Evolutionary conservation across 2,113 vertebrate species (phyloP).

Genomic region (Nipponia nippon): DNA sequence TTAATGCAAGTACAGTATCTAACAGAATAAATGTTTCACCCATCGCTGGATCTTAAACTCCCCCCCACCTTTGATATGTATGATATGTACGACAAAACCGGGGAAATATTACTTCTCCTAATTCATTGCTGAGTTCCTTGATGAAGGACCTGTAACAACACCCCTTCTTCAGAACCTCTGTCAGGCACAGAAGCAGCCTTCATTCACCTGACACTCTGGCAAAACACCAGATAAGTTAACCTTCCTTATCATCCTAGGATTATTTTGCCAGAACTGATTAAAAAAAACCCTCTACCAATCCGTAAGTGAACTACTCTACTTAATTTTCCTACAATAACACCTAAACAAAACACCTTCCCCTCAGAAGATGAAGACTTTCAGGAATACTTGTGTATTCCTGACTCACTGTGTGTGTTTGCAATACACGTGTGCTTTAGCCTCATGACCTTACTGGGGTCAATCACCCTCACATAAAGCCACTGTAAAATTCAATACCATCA

Average conservation of each 20-base stretch:
- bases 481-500: not conserved
- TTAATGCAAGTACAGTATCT: not conserved
- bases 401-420: rapidly evolving
- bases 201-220: not conserved
- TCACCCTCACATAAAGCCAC: not conserved
- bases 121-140: not conserved
- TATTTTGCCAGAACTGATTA: not conserved
- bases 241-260: not conserved
- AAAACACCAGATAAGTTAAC: not conserved
- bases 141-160: not conserved
- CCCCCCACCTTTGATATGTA: rapidly evolving
- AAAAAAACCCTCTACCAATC: not conserved
- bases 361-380: not conserved
- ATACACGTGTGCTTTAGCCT: not conserved
- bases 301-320: not conserved
- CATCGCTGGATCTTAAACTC: not conserved
- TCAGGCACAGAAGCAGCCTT: not conserved
- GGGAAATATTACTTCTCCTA: not conserved
- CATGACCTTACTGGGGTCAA: not conserved
- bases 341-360: rapidly evolving
- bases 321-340: not conserved
- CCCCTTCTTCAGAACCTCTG: not conserved
- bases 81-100: not conserved
- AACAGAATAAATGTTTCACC: not conserved
- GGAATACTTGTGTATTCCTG: not conserved